Evolutionary conservation across 1,140 invertebrate genomes (phyloP), one percentile per base, ranked within the genome.

Genomic region (Temnothorax curvispinosus): DNA sequence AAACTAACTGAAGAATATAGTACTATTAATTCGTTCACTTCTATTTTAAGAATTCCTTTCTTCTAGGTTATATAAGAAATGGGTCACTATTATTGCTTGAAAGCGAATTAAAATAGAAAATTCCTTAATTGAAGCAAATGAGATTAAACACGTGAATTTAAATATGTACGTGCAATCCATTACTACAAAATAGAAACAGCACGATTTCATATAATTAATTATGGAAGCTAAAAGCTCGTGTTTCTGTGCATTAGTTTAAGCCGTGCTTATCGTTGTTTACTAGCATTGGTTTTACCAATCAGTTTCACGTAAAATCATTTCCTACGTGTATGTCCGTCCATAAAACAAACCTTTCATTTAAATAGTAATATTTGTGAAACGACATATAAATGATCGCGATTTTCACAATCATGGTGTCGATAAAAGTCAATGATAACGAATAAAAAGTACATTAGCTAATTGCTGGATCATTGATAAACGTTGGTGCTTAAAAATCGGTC

Each of bases 381-480:
- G 27, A 32, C 9, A 11, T n/a, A 44, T 18, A 13, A 38, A 64
- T 35, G 11, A 65, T 50, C 2, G 11, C 35, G 18, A 54, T 38
- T 81, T 81, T 54, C 21, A 2, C 35, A 27, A 47, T 8, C n/a
- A n/a, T 3, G 47, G 1, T 18, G 11, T 60, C 11, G 41, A 78
- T 41, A 69, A 71, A 81, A 47, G 18, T 69, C 44, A 21, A 41
- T 9, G n/a, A 71, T 71, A 41, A 74, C 27, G 27, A 60, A 32
- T 72, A 52, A 47, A 41, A 62, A 47, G 8, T 60, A 38, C 52
- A 52, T 56, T 47, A 60, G 13, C 44, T 82, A 87, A 89, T 87
- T 85, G 67, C 18, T 35, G 9, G 54, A 81, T 86, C 82, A 67
- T 60, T 90, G 81, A 89, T 87, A 74, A 87, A 90, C 71, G 69